Evolutionary conservation across 2,113 vertebrate species (phyloP).

Genomic region (Plecotus auritus): DNA sequence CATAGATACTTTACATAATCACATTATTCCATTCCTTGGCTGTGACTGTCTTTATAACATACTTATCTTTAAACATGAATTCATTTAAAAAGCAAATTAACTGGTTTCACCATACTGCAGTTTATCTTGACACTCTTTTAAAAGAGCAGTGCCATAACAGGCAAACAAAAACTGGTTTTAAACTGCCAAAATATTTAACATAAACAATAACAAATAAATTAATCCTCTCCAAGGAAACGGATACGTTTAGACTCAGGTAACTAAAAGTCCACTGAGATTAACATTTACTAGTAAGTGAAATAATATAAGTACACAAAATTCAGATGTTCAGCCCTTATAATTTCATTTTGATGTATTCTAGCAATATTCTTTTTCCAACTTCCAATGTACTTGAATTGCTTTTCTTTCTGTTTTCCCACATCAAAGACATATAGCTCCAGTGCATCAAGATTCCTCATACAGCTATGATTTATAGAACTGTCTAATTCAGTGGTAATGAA

Average conservation of each 20-base stretch:
- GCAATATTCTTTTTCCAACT: not conserved
- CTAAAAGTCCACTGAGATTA: not conserved
- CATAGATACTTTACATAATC: slow-evolving; percentile 42
- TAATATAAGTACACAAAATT: slow-evolving; percentile 15
- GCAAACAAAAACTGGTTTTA: slow-evolving; percentile 44
- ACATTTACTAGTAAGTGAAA: not conserved
- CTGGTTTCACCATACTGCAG: not conserved
- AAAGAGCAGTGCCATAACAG: not conserved
- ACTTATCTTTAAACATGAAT: slow-evolving; percentile 53
- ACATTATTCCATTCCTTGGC: slow-evolving; percentile 22
- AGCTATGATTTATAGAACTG: not conserved
- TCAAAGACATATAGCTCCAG: not conserved
- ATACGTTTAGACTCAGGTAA: not conserved
- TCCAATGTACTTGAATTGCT: not conserved
- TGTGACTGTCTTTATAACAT: slow-evolving; percentile 56
- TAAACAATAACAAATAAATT: slow-evolving; percentile 33
- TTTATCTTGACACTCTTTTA: not conserved
- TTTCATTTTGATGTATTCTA: slow-evolving; percentile 5
- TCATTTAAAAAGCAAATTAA: slow-evolving; percentile 57
- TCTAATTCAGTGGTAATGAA: not conserved
- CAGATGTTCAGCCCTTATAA: not conserved
- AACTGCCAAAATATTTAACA: not conserved
- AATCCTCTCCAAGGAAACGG: slow-evolving; percentile 5
- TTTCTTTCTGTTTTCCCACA: not conserved
- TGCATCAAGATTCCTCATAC: not conserved